These are phyloP conservation scores for Electrophaes corylata DNA, from an alignment of 2,888 invertebrate genomes.

Conservation along the genomic window DNA sequence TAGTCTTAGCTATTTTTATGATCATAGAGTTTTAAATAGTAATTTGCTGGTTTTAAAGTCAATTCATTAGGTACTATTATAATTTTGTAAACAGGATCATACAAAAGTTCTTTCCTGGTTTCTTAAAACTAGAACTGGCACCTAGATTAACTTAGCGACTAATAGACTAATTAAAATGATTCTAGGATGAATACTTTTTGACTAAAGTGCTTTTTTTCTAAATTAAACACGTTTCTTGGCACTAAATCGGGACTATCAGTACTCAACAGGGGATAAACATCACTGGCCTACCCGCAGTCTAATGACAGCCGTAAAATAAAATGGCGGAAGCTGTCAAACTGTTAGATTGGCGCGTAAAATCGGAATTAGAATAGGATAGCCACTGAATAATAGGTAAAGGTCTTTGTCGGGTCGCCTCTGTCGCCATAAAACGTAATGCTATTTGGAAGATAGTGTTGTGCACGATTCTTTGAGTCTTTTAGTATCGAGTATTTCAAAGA, in stretches of 20 bases:
- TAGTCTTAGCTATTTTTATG: no score
- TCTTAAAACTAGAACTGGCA: no score
- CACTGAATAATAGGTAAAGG: slow-evolving; percentile 26
- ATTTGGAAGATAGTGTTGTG: slow-evolving; percentile 10
- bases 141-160: no score
- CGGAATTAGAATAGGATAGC: slow-evolving; percentile 52
- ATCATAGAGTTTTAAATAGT: no score
- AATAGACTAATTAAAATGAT: no score
- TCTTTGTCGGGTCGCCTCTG: slow-evolving; percentile 48
- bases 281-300: slow-evolving; percentile 32
- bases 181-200: no score
- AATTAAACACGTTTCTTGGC: background rate
- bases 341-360: slow-evolving; percentile 56
- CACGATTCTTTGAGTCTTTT: background rate
- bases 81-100: no score
- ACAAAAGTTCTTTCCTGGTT: no score
- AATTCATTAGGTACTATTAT: no score
- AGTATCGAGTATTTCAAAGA: no score
- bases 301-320: slow-evolving; percentile 55
- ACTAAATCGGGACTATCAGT: background rate
- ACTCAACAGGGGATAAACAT: background rate
- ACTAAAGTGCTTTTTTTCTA: no score
- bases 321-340: slow-evolving; percentile 64
- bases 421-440: slow-evolving; percentile 40
- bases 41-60: no score